A percentile compares a stretch with the other conserved stretches of the same genome.
Evolutionary conservation across 23 tunicate genomes (phyloP).

Genomic region (Halocynthia aurantium): DNA sequence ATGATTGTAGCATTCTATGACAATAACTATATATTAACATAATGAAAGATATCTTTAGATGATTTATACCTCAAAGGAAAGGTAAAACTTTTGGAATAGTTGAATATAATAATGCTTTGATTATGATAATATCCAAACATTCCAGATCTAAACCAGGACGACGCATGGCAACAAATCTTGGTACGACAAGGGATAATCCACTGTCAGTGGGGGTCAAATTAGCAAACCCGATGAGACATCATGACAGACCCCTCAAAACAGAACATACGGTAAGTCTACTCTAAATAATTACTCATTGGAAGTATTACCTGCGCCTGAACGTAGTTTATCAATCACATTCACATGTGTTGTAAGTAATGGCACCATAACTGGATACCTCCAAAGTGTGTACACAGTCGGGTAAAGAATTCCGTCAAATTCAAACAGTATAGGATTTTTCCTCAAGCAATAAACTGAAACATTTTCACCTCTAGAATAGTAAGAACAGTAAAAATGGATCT

Average conservation of each 20-base stretch:
- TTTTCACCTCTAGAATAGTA: constrained; percentile 40
- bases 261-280: too few relatives aligned
- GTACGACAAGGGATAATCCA: too few relatives aligned
- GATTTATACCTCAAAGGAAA: too few relatives aligned
- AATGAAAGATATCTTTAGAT: too few relatives aligned
- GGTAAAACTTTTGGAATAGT: too few relatives aligned
- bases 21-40: background rate
- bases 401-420: constrained; percentile 43
- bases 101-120: background rate
- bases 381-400: constrained; percentile 54
- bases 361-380: constrained; percentile 37
- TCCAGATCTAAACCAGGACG: too few relatives aligned
- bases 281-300: too few relatives aligned
- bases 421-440: constrained; percentile 57
- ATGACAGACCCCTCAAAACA: too few relatives aligned
- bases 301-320: constrained; percentile 76
- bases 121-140: too few relatives aligned
- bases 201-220: too few relatives aligned
- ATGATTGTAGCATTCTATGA: background rate
- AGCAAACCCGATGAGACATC: too few relatives aligned
- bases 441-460: constrained; percentile 28
- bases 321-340: constrained; percentile 51
- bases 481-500: background rate
- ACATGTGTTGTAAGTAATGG: constrained; percentile 47
- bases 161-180: too few relatives aligned